phyloP scores from a whole-genome alignment of 2,113 vertebrate genomes.

The Otus sunia region DNA sequence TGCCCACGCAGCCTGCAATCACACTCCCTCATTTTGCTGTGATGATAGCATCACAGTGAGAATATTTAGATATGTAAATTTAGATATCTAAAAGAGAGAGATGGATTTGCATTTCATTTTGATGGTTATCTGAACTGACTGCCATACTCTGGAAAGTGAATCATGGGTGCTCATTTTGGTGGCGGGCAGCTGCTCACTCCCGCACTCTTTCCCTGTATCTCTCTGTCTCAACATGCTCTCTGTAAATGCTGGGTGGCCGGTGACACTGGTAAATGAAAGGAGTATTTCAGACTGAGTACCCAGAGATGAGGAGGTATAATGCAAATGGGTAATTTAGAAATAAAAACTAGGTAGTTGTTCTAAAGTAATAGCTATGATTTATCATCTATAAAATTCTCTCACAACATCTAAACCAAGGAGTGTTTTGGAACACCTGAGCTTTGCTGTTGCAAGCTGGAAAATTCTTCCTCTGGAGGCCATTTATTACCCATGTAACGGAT shows the following conservation, averaged over 20 bases:
- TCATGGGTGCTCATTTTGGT: rapidly evolving
- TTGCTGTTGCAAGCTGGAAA: conserved; percentile 23
- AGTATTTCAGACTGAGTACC: background rate
- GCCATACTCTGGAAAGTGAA: background rate
- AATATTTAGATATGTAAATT: background rate
- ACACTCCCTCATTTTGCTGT: background rate
- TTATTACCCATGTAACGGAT: conserved; percentile 23
- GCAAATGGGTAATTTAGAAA: conserved; percentile 9
- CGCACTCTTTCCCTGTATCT: background rate
- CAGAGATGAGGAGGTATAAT: background rate
- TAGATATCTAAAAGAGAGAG: background rate
- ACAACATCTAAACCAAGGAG: conserved; percentile 24
- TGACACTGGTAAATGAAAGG: background rate
- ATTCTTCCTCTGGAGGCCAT: conserved; percentile 28
- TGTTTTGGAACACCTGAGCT: conserved; percentile 26
- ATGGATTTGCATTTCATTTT: background rate
- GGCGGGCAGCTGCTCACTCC: rapidly evolving
- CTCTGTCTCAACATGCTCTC: background rate
- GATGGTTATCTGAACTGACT: background rate
- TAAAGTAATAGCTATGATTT: conserved; percentile 18
- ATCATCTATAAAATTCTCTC: conserved; percentile 27
- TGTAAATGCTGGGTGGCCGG: background rate
- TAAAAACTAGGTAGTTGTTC: conserved; percentile 19
- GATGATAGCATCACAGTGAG: background rate
- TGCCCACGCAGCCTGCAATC: background rate